Evolutionary conservation across 1,140 invertebrate species (phyloP).

Genomic region (Penaeus indicus): DNA sequence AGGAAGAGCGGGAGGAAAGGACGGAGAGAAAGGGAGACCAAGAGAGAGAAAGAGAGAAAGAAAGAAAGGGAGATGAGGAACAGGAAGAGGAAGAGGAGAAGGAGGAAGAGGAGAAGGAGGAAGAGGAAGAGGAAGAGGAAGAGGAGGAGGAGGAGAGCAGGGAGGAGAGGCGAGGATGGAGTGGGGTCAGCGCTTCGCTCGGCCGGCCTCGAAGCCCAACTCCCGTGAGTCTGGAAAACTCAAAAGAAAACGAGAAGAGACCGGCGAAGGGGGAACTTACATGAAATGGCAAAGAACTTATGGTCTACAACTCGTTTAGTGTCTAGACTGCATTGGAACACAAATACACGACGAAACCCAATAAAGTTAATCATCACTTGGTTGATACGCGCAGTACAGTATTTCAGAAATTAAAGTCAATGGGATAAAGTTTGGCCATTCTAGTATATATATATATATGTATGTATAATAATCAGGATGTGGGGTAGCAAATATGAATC

Average conservation of each 20-base stretch:
- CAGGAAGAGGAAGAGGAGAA: neutral
- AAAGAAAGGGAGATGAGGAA: neutral
- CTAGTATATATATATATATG: conserved; percentile 66
- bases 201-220: conserved; percentile 23
- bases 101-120: neutral
- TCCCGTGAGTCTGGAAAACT: conserved; percentile 31
- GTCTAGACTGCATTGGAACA: conserved; percentile 60
- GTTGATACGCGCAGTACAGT: conserved; percentile 65
- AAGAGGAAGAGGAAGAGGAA: neutral
- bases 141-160: neutral
- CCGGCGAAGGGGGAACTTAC: conserved; percentile 46
- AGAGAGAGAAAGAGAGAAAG: neutral
- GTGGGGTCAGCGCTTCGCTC: neutral
- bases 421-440: conserved; percentile 69
- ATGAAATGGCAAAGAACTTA: conserved; percentile 57
- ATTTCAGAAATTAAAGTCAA: conserved; percentile 67
- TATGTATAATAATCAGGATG: neutral
- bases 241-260: conserved; percentile 46
- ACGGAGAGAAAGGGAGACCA: conserved; percentile 15
- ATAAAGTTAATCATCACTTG: conserved; percentile 51
- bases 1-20: conserved; percentile 11
- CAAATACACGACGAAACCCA: conserved; percentile 66
- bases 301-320: conserved; percentile 52
- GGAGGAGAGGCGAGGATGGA: neutral
- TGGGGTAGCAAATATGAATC: neutral